Evolutionary conservation across 2,797 vertebrate genomes (phyloP).

Genomic region (Sebastes dallii): DNA sequence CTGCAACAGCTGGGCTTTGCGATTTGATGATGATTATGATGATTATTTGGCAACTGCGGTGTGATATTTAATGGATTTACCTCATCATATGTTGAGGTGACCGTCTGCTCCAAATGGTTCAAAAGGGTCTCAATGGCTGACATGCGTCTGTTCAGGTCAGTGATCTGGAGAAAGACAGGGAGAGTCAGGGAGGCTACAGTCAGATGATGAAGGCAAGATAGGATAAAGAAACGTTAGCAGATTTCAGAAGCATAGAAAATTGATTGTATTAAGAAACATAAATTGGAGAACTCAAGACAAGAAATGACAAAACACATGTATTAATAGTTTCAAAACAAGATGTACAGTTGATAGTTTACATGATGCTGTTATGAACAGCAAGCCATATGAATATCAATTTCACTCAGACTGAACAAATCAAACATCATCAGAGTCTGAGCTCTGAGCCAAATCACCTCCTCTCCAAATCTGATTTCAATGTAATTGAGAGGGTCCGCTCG

Average conservation of each 20-base stretch:
- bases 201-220: neutral
- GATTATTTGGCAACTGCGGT: neutral
- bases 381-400: conserved; percentile 13
- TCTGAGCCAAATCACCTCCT: neutral
- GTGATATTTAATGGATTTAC: conserved; percentile 28
- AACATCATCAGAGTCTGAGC: conserved; percentile 9
- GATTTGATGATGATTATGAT: neutral
- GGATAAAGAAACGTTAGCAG: neutral
- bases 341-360: neutral
- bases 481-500: conserved; percentile 6
- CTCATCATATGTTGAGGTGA: conserved; percentile 55
- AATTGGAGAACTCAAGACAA: neutral
- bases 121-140: conserved; percentile 81
- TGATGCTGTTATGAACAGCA: neutral
- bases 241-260: neutral
- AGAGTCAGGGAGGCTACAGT: neutral
- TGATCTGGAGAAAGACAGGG: conserved; percentile 72
- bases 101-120: conserved; percentile 82
- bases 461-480: conserved; percentile 7
- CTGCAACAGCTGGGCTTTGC: neutral
- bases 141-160: conserved; percentile 82
- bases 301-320: neutral
- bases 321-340: neutral
- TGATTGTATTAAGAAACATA: neutral
- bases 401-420: conserved; percentile 3